phyloP scores from a whole-genome alignment of 2,797 vertebrate species.

The Todus mexicanus region DNA sequence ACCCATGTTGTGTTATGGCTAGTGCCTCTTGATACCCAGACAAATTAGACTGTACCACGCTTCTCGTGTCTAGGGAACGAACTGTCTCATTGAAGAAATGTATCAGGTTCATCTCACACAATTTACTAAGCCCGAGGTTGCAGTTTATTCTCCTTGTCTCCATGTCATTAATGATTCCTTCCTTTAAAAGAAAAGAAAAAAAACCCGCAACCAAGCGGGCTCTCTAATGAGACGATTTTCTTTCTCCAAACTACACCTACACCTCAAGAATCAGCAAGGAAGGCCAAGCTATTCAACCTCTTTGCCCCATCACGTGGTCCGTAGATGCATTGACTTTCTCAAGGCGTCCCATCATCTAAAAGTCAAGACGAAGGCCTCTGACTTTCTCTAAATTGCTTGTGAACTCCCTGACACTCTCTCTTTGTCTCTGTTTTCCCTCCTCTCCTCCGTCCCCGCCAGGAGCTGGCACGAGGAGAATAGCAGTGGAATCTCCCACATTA shows the following conservation, averaged over 20 bases:
- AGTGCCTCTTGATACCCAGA: constrained; percentile 4
- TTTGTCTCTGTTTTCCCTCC: not conserved
- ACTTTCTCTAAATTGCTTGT: not conserved
- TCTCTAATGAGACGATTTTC: not conserved
- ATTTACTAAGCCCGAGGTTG: not conserved
- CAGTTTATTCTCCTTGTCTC: constrained; percentile 19
- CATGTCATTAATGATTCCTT: not conserved
- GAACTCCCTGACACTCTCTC: not conserved
- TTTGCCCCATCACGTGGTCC: not conserved
- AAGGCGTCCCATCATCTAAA: not conserved
- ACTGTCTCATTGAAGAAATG: constrained; percentile 5
- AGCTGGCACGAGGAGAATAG: not conserved
- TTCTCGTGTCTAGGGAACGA: not conserved
- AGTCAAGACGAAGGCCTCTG: not conserved
- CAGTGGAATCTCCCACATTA: constrained; percentile 33
- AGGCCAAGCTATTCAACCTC: not conserved
- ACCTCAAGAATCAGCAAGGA: not conserved
- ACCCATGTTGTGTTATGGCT: not conserved
- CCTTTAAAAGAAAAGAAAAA: not conserved
- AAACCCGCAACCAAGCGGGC: no score
- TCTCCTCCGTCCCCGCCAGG: not conserved
- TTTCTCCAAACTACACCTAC: not conserved
- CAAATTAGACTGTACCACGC: constrained; percentile 3
- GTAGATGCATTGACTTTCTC: not conserved
- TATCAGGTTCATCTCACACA: not conserved